Conservation (phyloP, 2,888 invertebrate species). For the Erebia epiphron region DNA sequence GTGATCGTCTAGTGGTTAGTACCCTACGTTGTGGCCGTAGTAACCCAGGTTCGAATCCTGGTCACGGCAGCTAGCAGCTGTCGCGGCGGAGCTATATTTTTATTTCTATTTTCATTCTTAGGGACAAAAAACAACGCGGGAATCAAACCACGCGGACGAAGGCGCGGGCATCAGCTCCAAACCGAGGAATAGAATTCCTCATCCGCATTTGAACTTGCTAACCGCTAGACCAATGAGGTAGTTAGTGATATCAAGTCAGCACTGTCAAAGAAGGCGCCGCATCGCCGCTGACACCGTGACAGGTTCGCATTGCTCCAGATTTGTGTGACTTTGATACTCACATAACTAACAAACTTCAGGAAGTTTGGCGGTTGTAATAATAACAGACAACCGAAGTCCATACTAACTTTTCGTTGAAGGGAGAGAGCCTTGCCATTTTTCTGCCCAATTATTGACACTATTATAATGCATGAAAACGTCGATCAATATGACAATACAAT, state of each 20-base stretch:
- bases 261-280: constrained; percentile 10
- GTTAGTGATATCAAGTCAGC: not conserved
- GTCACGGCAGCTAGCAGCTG: constrained; percentile 29
- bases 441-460: no score
- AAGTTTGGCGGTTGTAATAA: not conserved
- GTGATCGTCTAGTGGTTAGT: constrained; percentile 89
- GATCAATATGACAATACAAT: no score
- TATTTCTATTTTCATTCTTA: not conserved
- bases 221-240: not conserved
- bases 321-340: not conserved
- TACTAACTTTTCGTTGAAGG: not conserved
- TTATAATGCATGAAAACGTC: no score
- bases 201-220: no score
- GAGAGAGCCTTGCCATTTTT: no score
- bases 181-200: no score
- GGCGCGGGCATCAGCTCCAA: no score
- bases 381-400: not conserved
- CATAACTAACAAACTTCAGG: not conserved
- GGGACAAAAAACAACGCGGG: not conserved
- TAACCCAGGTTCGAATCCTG: constrained; percentile 88
- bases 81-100: constrained; percentile 15
- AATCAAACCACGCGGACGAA: no score
- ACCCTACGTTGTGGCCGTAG: constrained; percentile 90
- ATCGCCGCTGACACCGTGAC: not conserved
- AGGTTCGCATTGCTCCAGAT: constrained; percentile 5